Base-by-base conservation (phyloP, 2,113 vertebrate genomes). In the Bolborhynchus lineola region DNA sequence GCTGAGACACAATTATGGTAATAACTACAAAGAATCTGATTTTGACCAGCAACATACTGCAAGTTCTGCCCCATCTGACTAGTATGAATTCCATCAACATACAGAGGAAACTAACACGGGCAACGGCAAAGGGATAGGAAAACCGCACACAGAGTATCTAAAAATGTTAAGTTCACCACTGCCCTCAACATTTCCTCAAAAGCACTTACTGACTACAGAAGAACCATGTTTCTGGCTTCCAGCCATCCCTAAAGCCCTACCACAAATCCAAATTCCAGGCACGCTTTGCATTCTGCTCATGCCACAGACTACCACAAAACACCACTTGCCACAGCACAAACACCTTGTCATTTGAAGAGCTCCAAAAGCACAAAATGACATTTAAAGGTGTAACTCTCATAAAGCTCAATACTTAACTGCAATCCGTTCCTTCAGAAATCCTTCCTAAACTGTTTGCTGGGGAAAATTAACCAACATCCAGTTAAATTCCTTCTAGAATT, bases 121-220 rank as follows among this genome's bases (percentile, higher is more conserved):
- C 75, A 88, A 64, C 18, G 52, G 65, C 0, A 13, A 89, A 71
- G 5, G 9, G 21, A 24, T 3, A 64, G 77, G 69, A 93, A 94
- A 92, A 47, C 2, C 50, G n/a, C 39, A 49, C 49, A 63, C 17
- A 17, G 29, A 47, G 18, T 7, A 9, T 9, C 60, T 90, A 41
- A 82, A 93, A 86, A 62, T 33, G 1, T 16, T 16, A 31, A 71
- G 14, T 57, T 88, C 50, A 63, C 76, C 47, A 21, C 78, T 44
- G 16, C 57, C 74, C 72, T 82, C 60, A 92, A 17, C 50, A 64
- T 93, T 96, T 96, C 91, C 95, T 96, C 91, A 94, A 96, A 95
- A 96, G 93, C 81, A 89, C 82, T 86, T 55, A 68, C 50, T 0
- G 0, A 35, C 33, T 57, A 76, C 59, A 62, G 42, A 70, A 85